phyloP scores from a whole-genome alignment of 2,797 vertebrate genomes.

The Rhodeus uyekii region DNA sequence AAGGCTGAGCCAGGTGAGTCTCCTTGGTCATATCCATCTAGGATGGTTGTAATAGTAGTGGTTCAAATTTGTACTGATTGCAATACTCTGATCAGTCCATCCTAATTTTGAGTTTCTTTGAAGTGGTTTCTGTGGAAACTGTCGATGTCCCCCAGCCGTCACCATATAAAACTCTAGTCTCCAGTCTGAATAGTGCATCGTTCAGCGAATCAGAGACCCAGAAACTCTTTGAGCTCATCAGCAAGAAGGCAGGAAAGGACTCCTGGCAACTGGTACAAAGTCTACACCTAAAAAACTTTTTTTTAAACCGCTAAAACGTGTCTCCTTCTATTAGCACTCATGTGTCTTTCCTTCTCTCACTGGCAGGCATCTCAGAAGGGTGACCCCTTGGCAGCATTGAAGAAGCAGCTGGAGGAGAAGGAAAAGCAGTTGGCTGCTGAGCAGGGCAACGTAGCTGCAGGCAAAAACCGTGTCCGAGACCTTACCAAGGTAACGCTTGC shows the following conservation, averaged over 20 bases:
- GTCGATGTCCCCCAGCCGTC: conserved; percentile 70
- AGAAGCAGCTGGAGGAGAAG: conserved; percentile 88
- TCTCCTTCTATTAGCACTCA: not conserved
- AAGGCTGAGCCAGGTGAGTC: conserved; percentile 80
- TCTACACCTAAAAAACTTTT: not conserved
- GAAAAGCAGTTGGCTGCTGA: conserved; percentile 81
- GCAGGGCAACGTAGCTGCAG: conserved; percentile 74
- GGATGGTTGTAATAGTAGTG: not conserved
- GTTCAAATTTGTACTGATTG: not conserved
- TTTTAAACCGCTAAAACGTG: not conserved
- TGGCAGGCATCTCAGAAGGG: conserved; percentile 84
- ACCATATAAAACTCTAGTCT: conserved; percentile 79
- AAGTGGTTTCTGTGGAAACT: conserved; percentile 56
- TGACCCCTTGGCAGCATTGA: conserved; percentile 79
- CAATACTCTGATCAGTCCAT: not conserved
- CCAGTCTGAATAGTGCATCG: conserved; percentile 75
- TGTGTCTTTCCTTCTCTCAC: not conserved
- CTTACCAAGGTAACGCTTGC: conserved; percentile 78
- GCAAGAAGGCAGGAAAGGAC: conserved; percentile 80
- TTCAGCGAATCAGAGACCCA: conserved; percentile 82
- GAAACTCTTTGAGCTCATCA: conserved; percentile 83
- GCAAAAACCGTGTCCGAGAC: conserved; percentile 80
- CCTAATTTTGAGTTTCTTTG: not conserved
- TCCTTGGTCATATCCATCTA: not conserved
- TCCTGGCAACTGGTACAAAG: conserved; percentile 83